Base-by-base conservation (phyloP, 2,113 vertebrate species). In the Podilymbus podiceps region DNA sequence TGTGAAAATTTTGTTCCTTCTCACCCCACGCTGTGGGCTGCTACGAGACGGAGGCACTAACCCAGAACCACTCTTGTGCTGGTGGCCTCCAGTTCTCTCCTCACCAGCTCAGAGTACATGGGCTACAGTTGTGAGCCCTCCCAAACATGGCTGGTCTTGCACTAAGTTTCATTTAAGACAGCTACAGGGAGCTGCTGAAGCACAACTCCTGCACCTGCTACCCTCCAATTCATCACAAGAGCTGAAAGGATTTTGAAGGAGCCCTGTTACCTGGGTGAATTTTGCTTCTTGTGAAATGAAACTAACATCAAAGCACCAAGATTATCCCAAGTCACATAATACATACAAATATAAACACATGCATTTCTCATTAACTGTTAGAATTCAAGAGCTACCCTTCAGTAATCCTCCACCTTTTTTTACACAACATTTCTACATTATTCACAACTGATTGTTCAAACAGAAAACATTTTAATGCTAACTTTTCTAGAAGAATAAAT, bases 31-130 rank as follows among this genome's bases (percentile, higher is more conserved):
- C 6, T 0, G 0, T 3, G 15, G 33, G 30, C 7, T 35, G 7
- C 22, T 60, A 20, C 5, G 3, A 85, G 64, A 69, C 2, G 3
- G 11, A 4, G 8, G 5, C 12, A 49, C 42, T 28, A 50, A 53
- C 8, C 5, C 33, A 46, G 28, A 66, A 21, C 4, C 23, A 40
- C 8, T 68, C 23, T 50, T 4, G 3, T 15, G 11, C 23, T 47
- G 28, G 1, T 8, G 59, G 33, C 9, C 23, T 42, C 14, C 56
- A 88, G 16, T 42, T 59, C 13, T 64, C 2, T 3, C 6, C 15
- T 60, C 0, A 0, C 38, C 47, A 71, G 23, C 25, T 94, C 42
- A 44, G 27, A 81, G 20, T 6, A 33, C 42, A 40, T 0, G 0
- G 20, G 14, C 59, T 50, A 71, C 5, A 35, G 9, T 5, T 16